phyloP scores from a whole-genome alignment of 2,797 vertebrate species.

The Schizopygopsis pylzovi region DNA sequence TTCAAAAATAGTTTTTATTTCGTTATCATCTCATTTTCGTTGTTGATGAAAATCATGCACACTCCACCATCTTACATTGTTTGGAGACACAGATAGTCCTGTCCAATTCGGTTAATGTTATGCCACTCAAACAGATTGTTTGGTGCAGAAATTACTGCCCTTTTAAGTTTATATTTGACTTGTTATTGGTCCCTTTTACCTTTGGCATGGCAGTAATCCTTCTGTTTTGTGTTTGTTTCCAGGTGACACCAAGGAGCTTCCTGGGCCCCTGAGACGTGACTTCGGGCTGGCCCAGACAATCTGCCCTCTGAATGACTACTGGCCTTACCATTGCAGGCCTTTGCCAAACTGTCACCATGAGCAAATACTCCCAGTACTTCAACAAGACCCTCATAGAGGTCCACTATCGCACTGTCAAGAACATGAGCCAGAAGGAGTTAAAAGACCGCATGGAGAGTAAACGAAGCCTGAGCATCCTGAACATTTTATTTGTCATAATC shows the following conservation, averaged over 20 bases:
- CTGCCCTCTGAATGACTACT: constrained; percentile 73
- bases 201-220: constrained; percentile 8
- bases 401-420: constrained; percentile 87
- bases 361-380: constrained; percentile 89
- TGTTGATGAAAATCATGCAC: too few relatives aligned
- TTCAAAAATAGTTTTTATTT: too few relatives aligned
- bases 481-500: constrained; percentile 81
- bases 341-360: constrained; percentile 78
- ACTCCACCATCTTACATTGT: background rate
- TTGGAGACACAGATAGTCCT: background rate
- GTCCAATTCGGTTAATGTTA: background rate
- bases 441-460: fast-evolving
- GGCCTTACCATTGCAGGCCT: constrained; percentile 63
- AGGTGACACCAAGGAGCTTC: constrained; percentile 76
- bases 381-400: constrained; percentile 77
- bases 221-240: constrained; percentile 64
- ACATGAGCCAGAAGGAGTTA: constrained; percentile 64
- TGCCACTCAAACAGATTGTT: background rate
- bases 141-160: background rate
- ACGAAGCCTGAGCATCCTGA: constrained; percentile 66
- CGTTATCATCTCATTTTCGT: too few relatives aligned
- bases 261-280: constrained; percentile 72
- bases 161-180: background rate
- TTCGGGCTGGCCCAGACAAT: constrained; percentile 65
- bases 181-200: background rate